Base-by-base conservation (phyloP, 2,797 vertebrate species). In the Anolis apletophallus region DNA sequence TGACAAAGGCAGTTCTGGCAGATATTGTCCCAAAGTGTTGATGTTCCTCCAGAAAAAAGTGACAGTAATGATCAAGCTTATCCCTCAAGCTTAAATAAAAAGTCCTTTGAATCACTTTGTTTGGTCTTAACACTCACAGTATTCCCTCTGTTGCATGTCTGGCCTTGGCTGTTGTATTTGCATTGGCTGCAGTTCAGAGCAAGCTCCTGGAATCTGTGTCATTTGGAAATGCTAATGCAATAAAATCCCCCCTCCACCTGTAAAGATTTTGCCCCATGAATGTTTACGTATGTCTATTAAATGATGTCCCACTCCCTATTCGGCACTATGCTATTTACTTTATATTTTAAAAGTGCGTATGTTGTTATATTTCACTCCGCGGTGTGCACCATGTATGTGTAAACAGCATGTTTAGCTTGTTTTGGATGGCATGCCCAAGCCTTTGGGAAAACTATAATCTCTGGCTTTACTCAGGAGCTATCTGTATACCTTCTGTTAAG, bases 201-300 rank as follows among this genome's bases (percentile, higher is more conserved):
- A 74, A 67, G 8, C 36, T 73, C 10, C 40, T 80, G 32, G 52
- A 61, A 80, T 21, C 14, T 13, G 6, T 64, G 77, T 40, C 34
- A 75, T 81, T 86, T 81, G 59, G 59, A 74, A 61, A 80, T 34
- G 52, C 5, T 32, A 52, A 74, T 74, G 69, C 21, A 73, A 68
- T 75, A 14, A 36, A 50, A 7, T 8, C 34, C 32, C 6, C 23
- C 14, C 36, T 46, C 29, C 14, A 46, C 59, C 23, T 26, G 21
- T 10, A 68, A 36, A 40, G 52, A 85, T 32, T 40, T 77, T 68
- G 26, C 6, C 29, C 36, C 52, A 46, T 34, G 32, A 57, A 85
- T 79, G 54, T 50, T 72, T 77, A 72, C 21, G 46, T 5, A 34
- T 36, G 68, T 79, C 50, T n/a, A 34, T 21, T n/a, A 76, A 52